Evolutionary conservation across 2,888 invertebrate species (phyloP).

Genomic region (Melinaea marsaeus): DNA sequence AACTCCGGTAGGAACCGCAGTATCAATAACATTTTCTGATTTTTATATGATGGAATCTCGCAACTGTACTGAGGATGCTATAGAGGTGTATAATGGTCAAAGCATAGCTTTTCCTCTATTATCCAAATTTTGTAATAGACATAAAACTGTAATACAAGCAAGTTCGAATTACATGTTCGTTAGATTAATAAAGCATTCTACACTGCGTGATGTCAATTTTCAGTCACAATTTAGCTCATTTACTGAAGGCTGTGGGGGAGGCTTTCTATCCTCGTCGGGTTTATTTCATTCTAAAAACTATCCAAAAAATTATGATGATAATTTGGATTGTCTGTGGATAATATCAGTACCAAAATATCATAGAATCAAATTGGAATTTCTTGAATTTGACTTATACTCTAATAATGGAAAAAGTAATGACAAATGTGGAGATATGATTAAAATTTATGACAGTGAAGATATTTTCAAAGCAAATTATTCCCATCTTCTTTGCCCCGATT

Average conservation of each 20-base stretch:
- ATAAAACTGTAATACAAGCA: conserved; percentile 72
- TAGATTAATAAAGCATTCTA: conserved; percentile 79
- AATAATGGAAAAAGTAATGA: conserved; percentile 60
- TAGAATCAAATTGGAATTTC: conserved; percentile 82
- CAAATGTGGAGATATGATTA: conserved; percentile 49
- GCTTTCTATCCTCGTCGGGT: conserved; percentile 78
- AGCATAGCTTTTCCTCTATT: conserved; percentile 77
- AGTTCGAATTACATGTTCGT: conserved; percentile 84
- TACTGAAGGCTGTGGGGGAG: conserved; percentile 85
- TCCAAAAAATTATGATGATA: conserved; percentile 86
- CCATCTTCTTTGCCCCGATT: conserved; percentile 66
- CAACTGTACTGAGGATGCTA: conserved; percentile 80
- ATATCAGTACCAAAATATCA: conserved; percentile 83
- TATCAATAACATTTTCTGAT: conserved; percentile 79
- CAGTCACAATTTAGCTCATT: conserved; percentile 57
- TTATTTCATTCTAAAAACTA: conserved; percentile 88
- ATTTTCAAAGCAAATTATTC: conserved; percentile 62
- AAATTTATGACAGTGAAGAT: conserved; percentile 55
- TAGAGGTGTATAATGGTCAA: conserved; percentile 83
- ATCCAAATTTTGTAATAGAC: conserved; percentile 79
- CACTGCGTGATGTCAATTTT: conserved; percentile 81
- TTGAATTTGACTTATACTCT: conserved; percentile 80
- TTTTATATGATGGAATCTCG: conserved; percentile 78
- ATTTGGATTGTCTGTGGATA: conserved; percentile 87
- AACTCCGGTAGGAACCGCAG: conserved; percentile 79